phyloP scores from a whole-genome alignment of 2,113 vertebrate genomes.

The Symphodus melops region DNA sequence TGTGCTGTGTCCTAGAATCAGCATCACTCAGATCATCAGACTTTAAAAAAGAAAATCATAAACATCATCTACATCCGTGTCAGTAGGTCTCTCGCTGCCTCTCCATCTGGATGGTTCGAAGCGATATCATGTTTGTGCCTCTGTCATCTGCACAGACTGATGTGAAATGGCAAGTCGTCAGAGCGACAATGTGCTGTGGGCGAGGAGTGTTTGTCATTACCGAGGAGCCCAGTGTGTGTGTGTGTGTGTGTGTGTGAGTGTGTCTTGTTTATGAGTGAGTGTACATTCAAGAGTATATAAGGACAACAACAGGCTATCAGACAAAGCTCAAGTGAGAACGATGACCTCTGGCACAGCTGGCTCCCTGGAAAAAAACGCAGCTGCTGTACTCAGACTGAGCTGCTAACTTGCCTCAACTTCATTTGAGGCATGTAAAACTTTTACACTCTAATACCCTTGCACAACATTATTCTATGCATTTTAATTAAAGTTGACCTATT shows the following conservation, averaged over 20 bases:
- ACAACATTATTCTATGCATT: too few relatives aligned
- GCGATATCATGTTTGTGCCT: constrained; percentile 70
- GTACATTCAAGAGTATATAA: constrained; percentile 31
- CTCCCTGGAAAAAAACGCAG: constrained; percentile 22
- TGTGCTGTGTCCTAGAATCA: constrained; percentile 65
- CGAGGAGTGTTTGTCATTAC: constrained; percentile 62
- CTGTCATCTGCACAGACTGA: constrained; percentile 66
- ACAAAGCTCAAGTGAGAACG: constrained; percentile 35
- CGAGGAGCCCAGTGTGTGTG: constrained; percentile 13
- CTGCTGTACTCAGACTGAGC: constrained; percentile 23
- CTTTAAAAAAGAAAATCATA: constrained; percentile 15
- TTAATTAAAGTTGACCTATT: too few relatives aligned
- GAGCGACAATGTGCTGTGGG: constrained; percentile 65
- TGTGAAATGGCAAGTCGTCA: constrained; percentile 75
- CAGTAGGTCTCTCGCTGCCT: constrained; percentile 52
- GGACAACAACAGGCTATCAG: constrained; percentile 38
- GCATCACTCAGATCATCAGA: constrained; percentile 64
- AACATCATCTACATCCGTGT: constrained; percentile 64
- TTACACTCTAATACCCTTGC: too few relatives aligned
- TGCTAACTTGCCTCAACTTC: not conserved
- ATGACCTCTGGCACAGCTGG: constrained; percentile 43
- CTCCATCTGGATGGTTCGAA: constrained; percentile 73
- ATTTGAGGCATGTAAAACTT: too few relatives aligned
- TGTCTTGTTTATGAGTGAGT: constrained; percentile 18
- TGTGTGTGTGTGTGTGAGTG: constrained; percentile 19